A percentile compares a stretch with the other conserved stretches of the same genome.
These are phyloP conservation scores for Drosophila anomelani DNA, from an alignment of 2,888 invertebrate genomes.

Conservation along the genomic window DNA sequence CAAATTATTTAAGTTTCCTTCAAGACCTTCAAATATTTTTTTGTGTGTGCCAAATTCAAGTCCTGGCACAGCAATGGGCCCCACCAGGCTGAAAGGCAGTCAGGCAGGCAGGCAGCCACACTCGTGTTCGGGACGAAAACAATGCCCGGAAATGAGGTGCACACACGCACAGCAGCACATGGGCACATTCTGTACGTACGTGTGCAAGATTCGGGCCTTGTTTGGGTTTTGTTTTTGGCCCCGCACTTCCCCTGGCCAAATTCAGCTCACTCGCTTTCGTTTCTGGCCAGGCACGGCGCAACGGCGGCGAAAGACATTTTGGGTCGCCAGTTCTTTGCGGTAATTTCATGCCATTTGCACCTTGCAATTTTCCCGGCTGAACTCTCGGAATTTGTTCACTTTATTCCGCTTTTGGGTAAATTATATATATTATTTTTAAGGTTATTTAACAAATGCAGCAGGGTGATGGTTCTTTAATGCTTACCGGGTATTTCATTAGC, in stretches of 20 bases:
- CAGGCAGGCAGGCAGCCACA: slow-evolving; percentile 7
- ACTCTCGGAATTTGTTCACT: slow-evolving; percentile 27
- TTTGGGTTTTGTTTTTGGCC: slow-evolving; percentile 44
- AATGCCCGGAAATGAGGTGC: slow-evolving; percentile 78
- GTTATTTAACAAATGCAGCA: slow-evolving; percentile 34
- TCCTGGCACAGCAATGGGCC: slow-evolving; percentile 9
- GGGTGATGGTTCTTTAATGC: slow-evolving; percentile 16
- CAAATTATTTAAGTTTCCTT: no score
- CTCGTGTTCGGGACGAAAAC: slow-evolving; percentile 60
- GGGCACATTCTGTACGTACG: slow-evolving; percentile 5
- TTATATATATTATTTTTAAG: slow-evolving; percentile 43
- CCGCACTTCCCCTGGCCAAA: background rate
- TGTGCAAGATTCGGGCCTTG: slow-evolving; percentile 36
- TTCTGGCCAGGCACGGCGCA: slow-evolving; percentile 7
- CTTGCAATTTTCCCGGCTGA: slow-evolving; percentile 50
- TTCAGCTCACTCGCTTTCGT: slow-evolving; percentile 44
- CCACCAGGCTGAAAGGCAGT: slow-evolving; percentile 6
- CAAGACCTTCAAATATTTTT: background rate
- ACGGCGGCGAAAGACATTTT: slow-evolving; percentile 40
- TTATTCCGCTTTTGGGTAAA: slow-evolving; percentile 12
- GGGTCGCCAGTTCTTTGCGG: slow-evolving; percentile 53
- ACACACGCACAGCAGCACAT: slow-evolving; percentile 55
- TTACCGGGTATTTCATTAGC: slow-evolving; percentile 37
- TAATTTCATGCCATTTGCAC: slow-evolving; percentile 79
- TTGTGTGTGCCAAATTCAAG: slow-evolving; percentile 20